Percentiles rank a stretch among this genome's conserved stretches.
phyloP scores from a whole-genome alignment of 2,797 vertebrate species.

The Carcharodon carcharias region DNA sequence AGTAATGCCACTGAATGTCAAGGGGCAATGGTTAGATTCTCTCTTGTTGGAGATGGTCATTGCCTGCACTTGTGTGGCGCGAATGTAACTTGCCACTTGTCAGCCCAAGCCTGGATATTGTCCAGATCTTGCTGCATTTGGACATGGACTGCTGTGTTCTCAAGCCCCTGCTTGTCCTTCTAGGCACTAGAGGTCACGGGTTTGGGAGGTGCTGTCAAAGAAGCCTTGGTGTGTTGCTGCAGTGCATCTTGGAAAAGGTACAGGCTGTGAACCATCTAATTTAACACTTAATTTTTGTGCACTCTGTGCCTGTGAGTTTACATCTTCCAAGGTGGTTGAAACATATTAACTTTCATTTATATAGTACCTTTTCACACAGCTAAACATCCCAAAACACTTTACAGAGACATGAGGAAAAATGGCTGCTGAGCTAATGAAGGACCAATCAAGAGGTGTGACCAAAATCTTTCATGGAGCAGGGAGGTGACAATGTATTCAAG shows the following conservation, averaged over 20 bases:
- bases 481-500: not conserved
- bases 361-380: not conserved
- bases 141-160: too few species aligned
- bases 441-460: not conserved
- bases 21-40: too few species aligned
- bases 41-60: too few species aligned
- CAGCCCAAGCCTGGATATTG: too few species aligned
- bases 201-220: not conserved
- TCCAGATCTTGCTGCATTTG: too few species aligned
- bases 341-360: not conserved
- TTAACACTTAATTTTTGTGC: not conserved
- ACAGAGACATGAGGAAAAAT: not conserved
- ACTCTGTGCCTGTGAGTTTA: not conserved
- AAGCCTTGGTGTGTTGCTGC: not conserved
- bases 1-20: too few species aligned
- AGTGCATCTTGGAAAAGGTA: not conserved
- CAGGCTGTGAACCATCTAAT: not conserved
- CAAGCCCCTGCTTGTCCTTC: too few species aligned
- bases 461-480: not conserved
- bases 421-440: not conserved
- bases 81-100: too few species aligned
- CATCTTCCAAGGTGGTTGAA: not conserved
- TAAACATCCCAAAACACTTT: not conserved
- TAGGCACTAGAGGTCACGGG: too few species aligned
- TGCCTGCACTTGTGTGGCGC: too few species aligned